Percentiles rank a stretch among this genome's conserved stretches.
Evolutionary conservation across 37 sponge, comb jelly and placozoan species (phyloP).

Genomic region (Oscarella lobularis): DNA sequence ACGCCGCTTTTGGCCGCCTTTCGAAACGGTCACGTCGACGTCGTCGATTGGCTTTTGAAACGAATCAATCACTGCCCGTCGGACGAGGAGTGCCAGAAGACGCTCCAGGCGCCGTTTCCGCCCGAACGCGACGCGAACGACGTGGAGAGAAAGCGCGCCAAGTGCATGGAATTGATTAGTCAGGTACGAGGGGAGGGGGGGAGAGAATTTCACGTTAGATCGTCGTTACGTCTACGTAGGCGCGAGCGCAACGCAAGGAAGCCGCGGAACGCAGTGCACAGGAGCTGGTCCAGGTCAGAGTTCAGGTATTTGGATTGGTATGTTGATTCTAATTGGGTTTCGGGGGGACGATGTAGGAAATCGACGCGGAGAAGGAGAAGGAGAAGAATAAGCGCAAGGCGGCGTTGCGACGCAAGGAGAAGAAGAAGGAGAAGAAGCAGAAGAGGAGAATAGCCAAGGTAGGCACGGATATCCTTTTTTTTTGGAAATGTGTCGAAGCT

Average conservation of each 20-base stretch:
- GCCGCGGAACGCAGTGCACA: neutral
- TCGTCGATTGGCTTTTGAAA: conserved; percentile 94
- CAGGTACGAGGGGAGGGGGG: conserved; percentile 36
- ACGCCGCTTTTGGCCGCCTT: conserved; percentile 88
- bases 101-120: conserved; percentile 65
- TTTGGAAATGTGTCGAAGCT: too few species aligned
- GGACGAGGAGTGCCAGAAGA: conserved; percentile 92
- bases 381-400: too few species aligned
- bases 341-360: conserved; percentile 7
- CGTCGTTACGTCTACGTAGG: neutral
- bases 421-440: neutral
- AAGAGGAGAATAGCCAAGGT: neutral
- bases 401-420: too few species aligned
- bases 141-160: conserved; percentile 59
- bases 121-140: conserved; percentile 27
- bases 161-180: conserved; percentile 86
- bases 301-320: neutral
- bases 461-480: too few species aligned
- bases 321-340: neutral
- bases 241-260: neutral
- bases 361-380: neutral
- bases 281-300: conserved; percentile 2
- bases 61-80: conserved; percentile 80
- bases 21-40: conserved; percentile 15
- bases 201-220: neutral